Conservation (phyloP, 2,888 invertebrate genomes). For the Drosophila infuscata region DNA sequence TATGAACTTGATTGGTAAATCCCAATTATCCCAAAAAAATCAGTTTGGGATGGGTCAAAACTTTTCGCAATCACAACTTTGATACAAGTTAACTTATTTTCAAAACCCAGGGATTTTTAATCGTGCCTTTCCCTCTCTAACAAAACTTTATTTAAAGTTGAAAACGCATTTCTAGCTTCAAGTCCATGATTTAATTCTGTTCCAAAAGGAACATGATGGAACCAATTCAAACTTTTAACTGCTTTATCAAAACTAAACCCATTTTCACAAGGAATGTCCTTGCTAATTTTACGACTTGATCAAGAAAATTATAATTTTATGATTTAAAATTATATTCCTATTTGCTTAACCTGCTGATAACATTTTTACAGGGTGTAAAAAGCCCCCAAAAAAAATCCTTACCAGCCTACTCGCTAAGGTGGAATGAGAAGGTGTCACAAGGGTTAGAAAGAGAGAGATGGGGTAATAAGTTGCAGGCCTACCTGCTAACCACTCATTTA, state of each 20-base stretch:
- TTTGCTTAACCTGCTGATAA: neutral
- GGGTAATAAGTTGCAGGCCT: slow-evolving; percentile 41
- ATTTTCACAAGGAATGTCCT: neutral
- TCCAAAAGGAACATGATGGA: neutral
- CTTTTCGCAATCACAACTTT: neutral
- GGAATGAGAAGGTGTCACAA: neutral
- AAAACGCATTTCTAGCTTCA: neutral
- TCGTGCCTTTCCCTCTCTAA: neutral
- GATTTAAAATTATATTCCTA: neutral
- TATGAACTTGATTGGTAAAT: neutral
- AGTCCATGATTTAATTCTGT: neutral
- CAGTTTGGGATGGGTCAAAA: neutral
- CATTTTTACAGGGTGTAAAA: neutral
- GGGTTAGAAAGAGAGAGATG: neutral
- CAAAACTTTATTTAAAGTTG: neutral
- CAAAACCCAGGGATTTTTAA: neutral
- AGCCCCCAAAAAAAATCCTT: neutral
- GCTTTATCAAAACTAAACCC: neutral
- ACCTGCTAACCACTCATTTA: slow-evolving; percentile 61
- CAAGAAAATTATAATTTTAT: neutral
- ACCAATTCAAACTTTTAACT: neutral
- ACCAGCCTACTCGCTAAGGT: slow-evolving; percentile 27
- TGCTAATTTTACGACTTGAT: neutral
- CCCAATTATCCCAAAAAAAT: neutral
- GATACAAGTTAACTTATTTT: neutral